Percentiles rank a stretch among this genome's conserved stretches.
Evolutionary conservation across 2,888 invertebrate species (phyloP).

Genomic region (Rhogogaster chlorosoma): DNA sequence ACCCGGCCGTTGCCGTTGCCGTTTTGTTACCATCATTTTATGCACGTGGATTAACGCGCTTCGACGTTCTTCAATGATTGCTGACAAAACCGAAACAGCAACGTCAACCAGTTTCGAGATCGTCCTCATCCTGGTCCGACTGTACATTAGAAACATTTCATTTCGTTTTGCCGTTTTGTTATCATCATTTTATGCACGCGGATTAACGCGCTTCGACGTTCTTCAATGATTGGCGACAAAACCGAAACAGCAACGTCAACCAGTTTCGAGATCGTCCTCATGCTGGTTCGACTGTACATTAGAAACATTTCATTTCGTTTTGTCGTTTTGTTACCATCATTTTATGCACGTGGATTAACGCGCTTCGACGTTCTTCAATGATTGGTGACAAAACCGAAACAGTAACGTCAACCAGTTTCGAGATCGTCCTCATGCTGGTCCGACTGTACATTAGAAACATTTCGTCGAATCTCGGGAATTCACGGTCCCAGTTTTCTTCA

Average conservation of each 20-base stretch:
- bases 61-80: background rate
- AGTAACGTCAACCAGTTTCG: background rate
- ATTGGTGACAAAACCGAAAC: background rate
- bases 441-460: background rate
- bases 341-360: background rate
- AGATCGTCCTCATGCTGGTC: background rate
- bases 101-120: background rate
- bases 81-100: background rate
- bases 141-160: no score
- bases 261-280: background rate
- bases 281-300: background rate
- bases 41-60: background rate
- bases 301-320: no score
- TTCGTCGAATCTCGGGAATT: background rate
- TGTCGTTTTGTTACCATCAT: slow-evolving; percentile 6
- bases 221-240: background rate
- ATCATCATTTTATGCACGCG: background rate
- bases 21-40: slow-evolving; percentile 2
- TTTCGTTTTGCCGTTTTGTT: slow-evolving; percentile 23
- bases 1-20: slow-evolving; percentile 35
- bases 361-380: background rate
- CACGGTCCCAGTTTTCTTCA: background rate
- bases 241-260: background rate
- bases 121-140: background rate
- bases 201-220: background rate